Evolutionary conservation across 2,113 vertebrate species (phyloP), one percentile per base, ranked within the genome.

Genomic region (Acinonyx jubatus): DNA sequence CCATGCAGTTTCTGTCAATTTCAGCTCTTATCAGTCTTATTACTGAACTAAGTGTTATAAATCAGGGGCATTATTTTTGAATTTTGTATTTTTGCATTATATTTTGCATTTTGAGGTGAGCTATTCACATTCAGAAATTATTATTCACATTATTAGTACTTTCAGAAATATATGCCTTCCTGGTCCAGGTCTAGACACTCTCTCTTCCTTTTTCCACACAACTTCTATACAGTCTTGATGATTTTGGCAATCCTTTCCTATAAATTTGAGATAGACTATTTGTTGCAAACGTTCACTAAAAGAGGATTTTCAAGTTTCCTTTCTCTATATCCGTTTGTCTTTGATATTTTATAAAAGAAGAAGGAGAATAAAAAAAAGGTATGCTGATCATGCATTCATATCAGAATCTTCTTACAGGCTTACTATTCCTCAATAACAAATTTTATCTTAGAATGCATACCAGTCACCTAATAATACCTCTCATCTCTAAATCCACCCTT

Each of bases 381-480:
- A 73, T 57, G 29, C 14, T 45, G 15, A 25, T 80, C 52, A 15
- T 27, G 7, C 55, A 16, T 74, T 88, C 74, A 69, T 76, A 48
- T 27, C 31, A 82, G 33, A 83, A 88, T 71, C 16, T 65, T 45
- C 8, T 69, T 91, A 50, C 36, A 63, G 19, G 81, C 74, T 91
- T 87, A 76, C 14, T 79, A 83, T 66, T 48, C 4, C 45, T 74
- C 33, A 84, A 85, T 41, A 71, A 90, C 7, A 85, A 85, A 65
- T 76, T 81, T 83, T 68, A 33, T 45, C 15, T n/a, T 92, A 50
- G 38, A 74, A 95, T 25, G 9, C 57, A 87, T 18, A 94, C 15
- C 76, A 97, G 23, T 52, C 7, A 94, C 52, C 93, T 76, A 89
- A 23, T 91, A 90, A 89, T 86, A 80, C 63, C 25, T 90, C 79